These are phyloP conservation scores for Euglossa dilemma DNA, from an alignment of 1,140 invertebrate species.

Conservation along the genomic window DNA sequence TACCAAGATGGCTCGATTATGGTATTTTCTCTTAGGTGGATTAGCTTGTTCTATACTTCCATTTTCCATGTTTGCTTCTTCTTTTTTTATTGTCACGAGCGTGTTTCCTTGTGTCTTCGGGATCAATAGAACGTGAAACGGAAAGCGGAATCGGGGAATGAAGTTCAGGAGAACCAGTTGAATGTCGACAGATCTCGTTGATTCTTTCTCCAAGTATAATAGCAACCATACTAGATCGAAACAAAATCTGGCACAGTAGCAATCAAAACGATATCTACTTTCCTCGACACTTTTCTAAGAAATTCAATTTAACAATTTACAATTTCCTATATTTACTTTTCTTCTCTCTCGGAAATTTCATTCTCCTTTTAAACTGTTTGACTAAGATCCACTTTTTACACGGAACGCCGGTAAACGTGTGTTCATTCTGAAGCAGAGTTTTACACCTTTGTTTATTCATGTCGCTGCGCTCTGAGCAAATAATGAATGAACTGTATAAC, in stretches of 20 bases:
- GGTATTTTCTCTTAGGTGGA: neutral
- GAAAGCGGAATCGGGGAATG: slow-evolving; percentile 47
- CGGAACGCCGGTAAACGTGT: neutral
- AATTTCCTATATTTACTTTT: neutral
- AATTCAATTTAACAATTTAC: neutral
- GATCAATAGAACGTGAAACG: slow-evolving; percentile 58
- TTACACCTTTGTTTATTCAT: neutral
- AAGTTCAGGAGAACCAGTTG: slow-evolving; percentile 67
- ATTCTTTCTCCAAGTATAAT: slow-evolving; percentile 12
- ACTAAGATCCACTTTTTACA: no score
- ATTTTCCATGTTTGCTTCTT: neutral
- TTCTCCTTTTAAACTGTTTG: neutral
- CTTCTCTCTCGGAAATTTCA: neutral
- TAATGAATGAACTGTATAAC: neutral
- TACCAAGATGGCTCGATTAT: neutral
- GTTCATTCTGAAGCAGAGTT: neutral
- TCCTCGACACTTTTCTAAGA: neutral
- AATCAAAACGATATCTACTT: neutral
- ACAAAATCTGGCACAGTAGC: neutral
- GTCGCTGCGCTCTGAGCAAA: neutral
- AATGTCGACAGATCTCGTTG: slow-evolving; percentile 56
- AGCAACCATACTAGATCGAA: neutral
- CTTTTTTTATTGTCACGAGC: slow-evolving; percentile 12
- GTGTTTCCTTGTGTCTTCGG: slow-evolving; percentile 28
- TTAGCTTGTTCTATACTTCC: neutral